Percentiles rank a stretch among this genome's conserved stretches.
Conservation (phyloP, 2,888 invertebrate genomes). For the Lithophane socia region DNA sequence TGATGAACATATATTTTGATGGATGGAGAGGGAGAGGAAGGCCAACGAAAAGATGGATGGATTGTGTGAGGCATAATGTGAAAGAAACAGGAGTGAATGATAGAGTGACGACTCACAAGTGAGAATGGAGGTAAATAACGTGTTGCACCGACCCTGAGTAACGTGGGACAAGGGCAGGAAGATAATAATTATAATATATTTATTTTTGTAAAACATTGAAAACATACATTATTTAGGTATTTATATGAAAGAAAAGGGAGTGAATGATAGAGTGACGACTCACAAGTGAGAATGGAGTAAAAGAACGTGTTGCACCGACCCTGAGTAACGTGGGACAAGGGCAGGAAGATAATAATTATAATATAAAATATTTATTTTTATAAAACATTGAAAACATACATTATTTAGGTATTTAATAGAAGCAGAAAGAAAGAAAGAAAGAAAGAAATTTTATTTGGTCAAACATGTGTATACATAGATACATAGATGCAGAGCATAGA, state of each 20-base stretch:
- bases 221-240: background rate
- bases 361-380: background rate
- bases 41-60: background rate
- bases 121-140: background rate
- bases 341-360: background rate
- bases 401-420: background rate
- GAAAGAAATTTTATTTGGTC: no score
- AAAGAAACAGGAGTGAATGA: background rate
- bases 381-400: background rate
- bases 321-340: background rate
- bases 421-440: no score
- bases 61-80: background rate
- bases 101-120: background rate
- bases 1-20: background rate
- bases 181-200: background rate
- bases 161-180: background rate
- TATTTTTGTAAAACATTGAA: background rate
- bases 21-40: background rate
- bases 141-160: background rate
- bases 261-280: background rate
- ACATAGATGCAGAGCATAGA: background rate
- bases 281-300: background rate
- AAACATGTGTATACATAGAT: no score
- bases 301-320: background rate
- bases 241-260: background rate